Percentiles rank a stretch among this genome's conserved stretches.
phyloP scores from a whole-genome alignment of 2,797 vertebrate species.

The Chloroceryle inda region DNA sequence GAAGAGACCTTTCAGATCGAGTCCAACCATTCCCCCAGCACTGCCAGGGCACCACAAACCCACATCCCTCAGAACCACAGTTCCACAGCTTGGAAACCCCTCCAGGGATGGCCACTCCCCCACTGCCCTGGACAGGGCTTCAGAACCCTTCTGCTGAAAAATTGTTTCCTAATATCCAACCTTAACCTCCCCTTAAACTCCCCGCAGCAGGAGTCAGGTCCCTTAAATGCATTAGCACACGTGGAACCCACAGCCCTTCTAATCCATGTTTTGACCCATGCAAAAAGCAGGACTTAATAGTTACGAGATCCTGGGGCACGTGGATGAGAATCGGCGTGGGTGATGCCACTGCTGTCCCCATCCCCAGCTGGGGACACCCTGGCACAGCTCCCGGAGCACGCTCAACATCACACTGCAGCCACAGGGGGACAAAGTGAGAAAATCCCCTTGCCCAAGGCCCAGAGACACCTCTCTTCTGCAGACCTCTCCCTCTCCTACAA shows the following conservation, averaged over 20 bases:
- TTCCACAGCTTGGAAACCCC: neutral
- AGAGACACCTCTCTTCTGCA: neutral
- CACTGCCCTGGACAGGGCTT: neutral
- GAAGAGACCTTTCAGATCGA: neutral
- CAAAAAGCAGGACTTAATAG: neutral
- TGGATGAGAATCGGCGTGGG: accelerated
- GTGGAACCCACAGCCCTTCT: neutral
- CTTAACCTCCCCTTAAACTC: neutral
- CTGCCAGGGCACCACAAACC: neutral
- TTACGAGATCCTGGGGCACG: neutral
- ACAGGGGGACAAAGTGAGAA: neutral
- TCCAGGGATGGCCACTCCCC: neutral
- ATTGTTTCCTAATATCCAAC: neutral
- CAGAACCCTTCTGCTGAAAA: neutral
- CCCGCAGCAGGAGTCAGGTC: neutral
- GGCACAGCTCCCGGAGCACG: neutral
- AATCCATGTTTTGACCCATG: neutral
- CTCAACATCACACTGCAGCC: too few species aligned
- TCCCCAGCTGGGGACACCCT: neutral
- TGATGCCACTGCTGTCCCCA: neutral
- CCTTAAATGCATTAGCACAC: neutral
- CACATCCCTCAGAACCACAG: neutral
- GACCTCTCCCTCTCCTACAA: neutral
- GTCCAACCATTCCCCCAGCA: neutral
- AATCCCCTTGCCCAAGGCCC: neutral